phyloP scores from a whole-genome alignment of 2,113 vertebrate species.

The Solea solea region DNA sequence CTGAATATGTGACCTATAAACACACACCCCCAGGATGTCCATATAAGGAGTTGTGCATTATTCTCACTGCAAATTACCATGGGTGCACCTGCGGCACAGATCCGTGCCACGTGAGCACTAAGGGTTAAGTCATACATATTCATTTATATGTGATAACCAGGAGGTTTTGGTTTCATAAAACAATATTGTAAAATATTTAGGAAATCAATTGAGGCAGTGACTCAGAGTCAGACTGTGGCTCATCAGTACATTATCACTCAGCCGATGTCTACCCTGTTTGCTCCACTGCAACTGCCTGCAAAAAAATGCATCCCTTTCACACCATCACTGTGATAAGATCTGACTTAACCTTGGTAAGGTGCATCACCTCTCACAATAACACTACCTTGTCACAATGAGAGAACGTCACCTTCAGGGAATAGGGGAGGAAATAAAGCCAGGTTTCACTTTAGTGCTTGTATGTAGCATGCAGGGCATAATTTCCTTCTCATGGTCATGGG shows the following conservation, averaged over 20 bases:
- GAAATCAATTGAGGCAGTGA: slow-evolving; percentile 13
- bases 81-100: no score
- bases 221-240: slow-evolving; percentile 34
- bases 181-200: no score
- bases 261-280: slow-evolving; percentile 39
- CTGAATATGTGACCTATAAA: no score
- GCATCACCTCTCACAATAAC: slow-evolving; percentile 74
- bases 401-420: slow-evolving; percentile 64
- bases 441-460: slow-evolving; percentile 29
- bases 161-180: no score
- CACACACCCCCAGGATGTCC: no score
- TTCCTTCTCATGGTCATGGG: not conserved
- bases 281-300: slow-evolving; percentile 42
- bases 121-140: no score
- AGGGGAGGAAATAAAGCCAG: slow-evolving; percentile 27
- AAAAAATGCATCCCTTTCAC: slow-evolving; percentile 53
- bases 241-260: slow-evolving; percentile 57
- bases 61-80: no score
- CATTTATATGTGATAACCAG: no score
- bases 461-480: slow-evolving; percentile 21
- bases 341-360: slow-evolving; percentile 80
- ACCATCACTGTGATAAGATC: slow-evolving; percentile 67
- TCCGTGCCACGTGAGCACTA: no score
- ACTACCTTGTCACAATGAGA: slow-evolving; percentile 71
- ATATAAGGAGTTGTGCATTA: no score